Base-by-base conservation (phyloP, 2,113 vertebrate genomes). In the Epinephelus lanceolatus region DNA sequence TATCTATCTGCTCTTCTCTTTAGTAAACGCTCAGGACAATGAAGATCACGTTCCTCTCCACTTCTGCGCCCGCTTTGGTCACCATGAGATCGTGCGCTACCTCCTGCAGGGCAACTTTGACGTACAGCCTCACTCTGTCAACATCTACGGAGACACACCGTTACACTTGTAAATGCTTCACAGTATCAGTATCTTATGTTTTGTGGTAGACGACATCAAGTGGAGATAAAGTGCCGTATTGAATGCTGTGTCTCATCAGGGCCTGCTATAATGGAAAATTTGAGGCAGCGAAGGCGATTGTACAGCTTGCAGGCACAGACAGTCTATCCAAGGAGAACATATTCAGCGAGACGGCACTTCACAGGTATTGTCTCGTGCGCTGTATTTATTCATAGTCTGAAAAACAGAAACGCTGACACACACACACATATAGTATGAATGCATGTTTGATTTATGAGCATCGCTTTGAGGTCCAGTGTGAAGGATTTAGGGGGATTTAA, bases 301-400 rank as follows among this genome's bases (percentile, higher is more conserved):
- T 99, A 47, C 96, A 97, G 85, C 89, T 96, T 56, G 96, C 97
- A 0, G 97, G 97, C 74, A 95, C 96, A 33, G 98, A 99, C 68
- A 98, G 98, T 60, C 94, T 99, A 81, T 92, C 94, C 15, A 99
- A 98, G 80, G 98, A 99, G 89, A 99, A 99, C 40, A 99, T 99
- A 86, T 98, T 99, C 94, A 99, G 98, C 47, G 97, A 99, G 93
- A 99, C 97, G 0, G 96, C 96, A 55, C 97, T 99, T 93, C 97
- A 99, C 95, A 99, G 98, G 97, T 95, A 88, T 49, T 5, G 25
- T 25, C 11, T 80, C 8, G 27, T 66, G 19, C 3, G 0, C 11
- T 27, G 6, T n/a, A 18, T 80, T 55, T 5, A 55, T 61, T 49
- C 56, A 51, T 61, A 63, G 6, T 11, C 18, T 53, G 30, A n/a